Evolutionary conservation across 1,140 invertebrate species (phyloP).

Genomic region (Watersipora subatra): DNA sequence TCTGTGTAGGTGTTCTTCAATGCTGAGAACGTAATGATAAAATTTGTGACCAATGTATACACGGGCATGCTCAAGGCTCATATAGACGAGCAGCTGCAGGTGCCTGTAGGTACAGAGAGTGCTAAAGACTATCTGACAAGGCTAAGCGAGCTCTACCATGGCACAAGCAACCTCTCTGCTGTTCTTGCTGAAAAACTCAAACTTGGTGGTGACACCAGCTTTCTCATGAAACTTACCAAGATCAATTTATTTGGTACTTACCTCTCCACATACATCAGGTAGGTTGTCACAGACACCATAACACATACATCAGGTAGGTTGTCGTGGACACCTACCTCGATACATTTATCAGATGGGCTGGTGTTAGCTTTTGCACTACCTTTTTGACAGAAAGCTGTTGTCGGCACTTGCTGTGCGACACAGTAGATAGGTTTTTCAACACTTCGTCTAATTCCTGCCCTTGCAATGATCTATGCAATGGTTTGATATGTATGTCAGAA

Average conservation of each 20-base stretch:
- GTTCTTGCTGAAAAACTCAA: constrained; percentile 56
- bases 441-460: no score
- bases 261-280: constrained; percentile 62
- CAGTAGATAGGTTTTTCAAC: no score
- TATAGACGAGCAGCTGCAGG: neutral
- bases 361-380: no score
- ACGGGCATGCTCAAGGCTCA: constrained; percentile 67
- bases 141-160: constrained; percentile 19
- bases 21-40: constrained; percentile 92
- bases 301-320: constrained; percentile 3
- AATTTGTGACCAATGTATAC: constrained; percentile 92
- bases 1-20: constrained; percentile 85
- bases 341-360: no score
- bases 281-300: constrained; percentile 24
- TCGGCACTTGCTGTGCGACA: no score
- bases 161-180: constrained; percentile 57
- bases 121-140: neutral
- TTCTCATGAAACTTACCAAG: constrained; percentile 63
- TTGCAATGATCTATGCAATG: no score
- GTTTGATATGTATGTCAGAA: no score
- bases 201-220: constrained; percentile 64
- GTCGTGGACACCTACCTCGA: no score
- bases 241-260: constrained; percentile 65
- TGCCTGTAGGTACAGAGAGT: neutral
- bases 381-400: no score